phyloP scores from a whole-genome alignment of 2,797 vertebrate species.

The Mastacembelus armatus region DNA sequence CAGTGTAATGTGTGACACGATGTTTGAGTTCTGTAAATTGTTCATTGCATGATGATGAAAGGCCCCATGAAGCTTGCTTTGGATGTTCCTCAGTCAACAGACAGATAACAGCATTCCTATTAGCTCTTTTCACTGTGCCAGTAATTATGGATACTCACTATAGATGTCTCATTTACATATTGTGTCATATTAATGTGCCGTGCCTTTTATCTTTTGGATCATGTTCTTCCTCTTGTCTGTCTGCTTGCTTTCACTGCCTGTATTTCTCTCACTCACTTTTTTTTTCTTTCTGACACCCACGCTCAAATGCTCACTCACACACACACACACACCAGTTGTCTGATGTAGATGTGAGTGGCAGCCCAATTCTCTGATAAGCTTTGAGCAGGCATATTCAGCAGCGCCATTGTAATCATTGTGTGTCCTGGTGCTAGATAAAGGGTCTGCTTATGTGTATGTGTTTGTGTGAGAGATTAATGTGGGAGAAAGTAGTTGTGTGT shows the following conservation, averaged over 20 bases:
- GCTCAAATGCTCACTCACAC: slow-evolving; percentile 10
- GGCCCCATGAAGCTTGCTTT: slow-evolving; percentile 38
- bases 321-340: slow-evolving; percentile 44
- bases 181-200: slow-evolving; percentile 42
- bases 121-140: slow-evolving; percentile 19
- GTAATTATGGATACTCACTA: slow-evolving; percentile 41
- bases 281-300: background rate
- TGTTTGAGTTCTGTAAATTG: slow-evolving; percentile 64
- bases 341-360: slow-evolving; percentile 66
- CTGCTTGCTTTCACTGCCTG: slow-evolving; percentile 36
- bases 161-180: slow-evolving; percentile 57
- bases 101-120: slow-evolving; percentile 33
- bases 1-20: slow-evolving; percentile 30
- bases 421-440: slow-evolving; percentile 20
- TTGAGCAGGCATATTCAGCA: slow-evolving; percentile 43
- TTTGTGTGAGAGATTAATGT: background rate
- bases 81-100: slow-evolving; percentile 26
- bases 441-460: slow-evolving; percentile 6
- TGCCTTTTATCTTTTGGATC: slow-evolving; percentile 64
- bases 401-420: slow-evolving; percentile 8
- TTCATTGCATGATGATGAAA: slow-evolving; percentile 69
- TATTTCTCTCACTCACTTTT: background rate
- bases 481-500: slow-evolving; percentile 3
- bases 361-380: slow-evolving; percentile 61
- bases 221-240: slow-evolving; percentile 47